Conservation (phyloP, 64 coral and sea anemone genomes). For the Hydrozoanthus tunicans region DNA sequence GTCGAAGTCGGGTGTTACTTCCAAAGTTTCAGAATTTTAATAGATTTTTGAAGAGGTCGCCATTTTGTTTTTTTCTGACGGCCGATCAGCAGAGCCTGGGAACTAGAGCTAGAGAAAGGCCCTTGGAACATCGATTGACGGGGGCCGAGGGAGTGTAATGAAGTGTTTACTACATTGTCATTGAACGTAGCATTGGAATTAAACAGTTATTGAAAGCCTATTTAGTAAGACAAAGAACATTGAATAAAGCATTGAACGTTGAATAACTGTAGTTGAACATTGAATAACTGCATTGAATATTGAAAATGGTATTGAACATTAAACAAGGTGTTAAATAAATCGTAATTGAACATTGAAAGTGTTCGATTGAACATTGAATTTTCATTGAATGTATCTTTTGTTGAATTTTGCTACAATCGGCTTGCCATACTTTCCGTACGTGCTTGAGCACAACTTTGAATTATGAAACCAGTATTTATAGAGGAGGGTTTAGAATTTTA, state of each 20-base stretch:
- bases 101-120: background rate
- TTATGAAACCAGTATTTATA: too few species aligned
- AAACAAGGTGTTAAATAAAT: background rate
- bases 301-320: background rate
- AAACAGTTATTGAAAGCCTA: too few species aligned
- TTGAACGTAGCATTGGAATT: background rate
- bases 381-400: background rate
- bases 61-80: background rate
- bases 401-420: slow-evolving; percentile 19
- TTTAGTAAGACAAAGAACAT: background rate
- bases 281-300: background rate
- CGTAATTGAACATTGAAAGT: background rate
- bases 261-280: background rate
- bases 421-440: background rate
- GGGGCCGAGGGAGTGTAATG: background rate
- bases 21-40: slow-evolving; percentile 11
- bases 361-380: slow-evolving; percentile 16
- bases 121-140: background rate
- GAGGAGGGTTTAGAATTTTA: too few species aligned
- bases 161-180: background rate
- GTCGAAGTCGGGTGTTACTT: slow-evolving; percentile 16
- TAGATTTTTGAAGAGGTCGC: background rate
- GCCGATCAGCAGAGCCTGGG: background rate
- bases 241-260: background rate
- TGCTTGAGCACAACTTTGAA: too few species aligned